Conservation (phyloP, 92 coral and sea anemone species). For the Porites rus region DNA sequence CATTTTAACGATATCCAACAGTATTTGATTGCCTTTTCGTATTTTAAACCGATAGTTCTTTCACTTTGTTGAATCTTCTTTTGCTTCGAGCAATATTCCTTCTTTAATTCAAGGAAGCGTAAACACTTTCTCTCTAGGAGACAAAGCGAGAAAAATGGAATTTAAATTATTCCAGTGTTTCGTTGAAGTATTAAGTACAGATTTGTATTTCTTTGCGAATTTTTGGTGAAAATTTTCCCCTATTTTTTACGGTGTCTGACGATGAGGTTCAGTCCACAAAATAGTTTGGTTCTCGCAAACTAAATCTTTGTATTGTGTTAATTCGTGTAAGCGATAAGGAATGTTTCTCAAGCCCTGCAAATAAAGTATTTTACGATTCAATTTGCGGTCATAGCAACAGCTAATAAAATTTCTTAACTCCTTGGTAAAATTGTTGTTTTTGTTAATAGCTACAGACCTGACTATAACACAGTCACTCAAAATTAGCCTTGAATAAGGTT, state of each 20-base stretch:
- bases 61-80: neutral
- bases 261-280: too few relatives aligned
- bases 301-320: too few relatives aligned
- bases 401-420: neutral
- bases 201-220: too few relatives aligned
- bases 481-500: neutral
- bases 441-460: too few relatives aligned
- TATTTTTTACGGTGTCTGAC: too few relatives aligned
- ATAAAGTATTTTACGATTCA: neutral
- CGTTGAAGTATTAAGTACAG: neutral
- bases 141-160: slow-evolving; percentile 22
- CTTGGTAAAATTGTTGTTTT: neutral
- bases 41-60: neutral
- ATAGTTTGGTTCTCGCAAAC: neutral
- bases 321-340: too few relatives aligned
- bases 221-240: neutral
- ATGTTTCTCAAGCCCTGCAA: neutral
- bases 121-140: slow-evolving; percentile 24
- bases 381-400: neutral
- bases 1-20: neutral
- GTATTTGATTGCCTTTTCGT: neutral
- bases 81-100: neutral
- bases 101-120: neutral
- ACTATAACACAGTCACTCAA: neutral
- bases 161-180: neutral